Base-by-base conservation (phyloP, 2,113 vertebrate genomes). In the Lepisosteus oculatus region DNA sequence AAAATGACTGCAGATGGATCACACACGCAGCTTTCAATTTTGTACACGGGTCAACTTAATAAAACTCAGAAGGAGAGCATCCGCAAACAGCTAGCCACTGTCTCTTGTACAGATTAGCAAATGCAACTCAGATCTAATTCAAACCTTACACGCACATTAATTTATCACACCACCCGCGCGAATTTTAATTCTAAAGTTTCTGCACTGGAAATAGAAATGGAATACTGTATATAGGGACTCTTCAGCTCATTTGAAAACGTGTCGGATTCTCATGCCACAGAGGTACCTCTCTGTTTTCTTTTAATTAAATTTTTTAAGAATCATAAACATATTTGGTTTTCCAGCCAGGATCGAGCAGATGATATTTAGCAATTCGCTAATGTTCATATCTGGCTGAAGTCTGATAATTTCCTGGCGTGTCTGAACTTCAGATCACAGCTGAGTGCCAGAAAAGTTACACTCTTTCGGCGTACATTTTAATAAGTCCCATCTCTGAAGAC, bases 51-150 rank as follows among this genome's bases (percentile, higher is more conserved):
- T 91, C 87, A 72, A 61, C 83, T 81, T 90, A 90, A 92, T 91
- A 70, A 72, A 79, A 90, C 86, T 88, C 89, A 92, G 87, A 76
- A 89, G 88, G 83, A 83, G 81, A 85, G 82, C 86, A 91, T 84
- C 81, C 81, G 83, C 80, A 69, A 69, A 66, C 76, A 87, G 81
- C 77, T 83, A 87, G 88, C 88, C 88, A 87, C 90, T 81, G 86
- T 87, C 88, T 83, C 82, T 84, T 87, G 86, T 81, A 84, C 81
- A 78, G 65, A 76, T 73, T 73, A 79, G 66, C 51, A 75, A 75
- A 73, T 66, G 70, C 73, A 69, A 63, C 75, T 74, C 70, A 59
- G 71, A 68, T 72, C 79, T 65, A 68, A 54, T 69, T 71, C 59
- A 76, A 72, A 80, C 76, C 73, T 67, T 74, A 80, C 62, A 75